These are phyloP conservation scores for Hylaeus anthracinus DNA, from an alignment of 1,140 invertebrate species.

Conservation along the genomic window DNA sequence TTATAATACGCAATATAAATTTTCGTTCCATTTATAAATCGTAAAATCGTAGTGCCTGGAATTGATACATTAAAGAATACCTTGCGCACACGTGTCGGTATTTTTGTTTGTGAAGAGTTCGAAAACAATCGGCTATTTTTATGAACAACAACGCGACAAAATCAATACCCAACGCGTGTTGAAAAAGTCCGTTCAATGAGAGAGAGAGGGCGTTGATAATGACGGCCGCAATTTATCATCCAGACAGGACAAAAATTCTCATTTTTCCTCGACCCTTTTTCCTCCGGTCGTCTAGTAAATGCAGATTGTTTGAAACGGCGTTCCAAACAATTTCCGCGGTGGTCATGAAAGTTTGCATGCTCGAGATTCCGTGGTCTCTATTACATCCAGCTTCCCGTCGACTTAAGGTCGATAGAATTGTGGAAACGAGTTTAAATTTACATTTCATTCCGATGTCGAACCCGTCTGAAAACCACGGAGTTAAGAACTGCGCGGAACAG, in stretches of 20 bases:
- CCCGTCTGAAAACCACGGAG: conserved; percentile 30
- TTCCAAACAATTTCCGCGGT: conserved; percentile 50
- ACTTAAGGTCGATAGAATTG: conserved; percentile 55
- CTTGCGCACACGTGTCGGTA: neutral
- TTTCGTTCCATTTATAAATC: too few relatives aligned
- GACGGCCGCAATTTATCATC: conserved; percentile 24
- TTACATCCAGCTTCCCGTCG: conserved; percentile 49
- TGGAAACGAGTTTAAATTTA: conserved; percentile 69
- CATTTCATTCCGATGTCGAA: conserved; percentile 65
- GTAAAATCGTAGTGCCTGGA: too few relatives aligned
- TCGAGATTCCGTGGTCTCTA: conserved; percentile 55
- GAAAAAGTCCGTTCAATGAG: conserved; percentile 7
- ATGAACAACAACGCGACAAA: conserved; percentile 6
- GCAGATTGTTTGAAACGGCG: conserved; percentile 31
- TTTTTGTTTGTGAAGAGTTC: neutral
- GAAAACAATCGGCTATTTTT: conserved; percentile 24
- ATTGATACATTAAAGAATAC: neutral
- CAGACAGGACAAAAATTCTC: conserved; percentile 26
- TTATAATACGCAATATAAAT: too few relatives aligned
- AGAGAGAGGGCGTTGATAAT: conserved; percentile 25
- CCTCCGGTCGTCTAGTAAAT: conserved; percentile 30
- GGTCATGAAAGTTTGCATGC: conserved; percentile 49
- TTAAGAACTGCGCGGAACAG: conserved; percentile 35
- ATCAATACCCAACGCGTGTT: conserved; percentile 11
- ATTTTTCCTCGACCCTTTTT: neutral